These are phyloP conservation scores for Stichopus horrens DNA, from an alignment of 53 echinoderm and acorn worm genomes.

Conservation along the genomic window DNA sequence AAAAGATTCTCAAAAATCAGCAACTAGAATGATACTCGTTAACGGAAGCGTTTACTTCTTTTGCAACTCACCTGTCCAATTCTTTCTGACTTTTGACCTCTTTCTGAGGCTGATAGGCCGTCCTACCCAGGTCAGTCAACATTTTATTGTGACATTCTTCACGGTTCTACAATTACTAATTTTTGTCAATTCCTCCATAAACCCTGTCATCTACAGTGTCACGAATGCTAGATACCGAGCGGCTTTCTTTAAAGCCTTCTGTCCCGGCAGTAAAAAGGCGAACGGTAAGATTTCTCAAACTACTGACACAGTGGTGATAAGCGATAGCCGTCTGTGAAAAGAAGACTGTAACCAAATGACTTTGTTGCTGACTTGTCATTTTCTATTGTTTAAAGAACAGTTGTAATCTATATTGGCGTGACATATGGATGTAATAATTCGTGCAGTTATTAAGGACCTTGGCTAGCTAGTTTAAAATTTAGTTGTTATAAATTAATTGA, in stretches of 20 bases:
- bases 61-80: neutral
- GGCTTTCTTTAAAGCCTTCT: neutral
- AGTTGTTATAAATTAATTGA: too few species aligned
- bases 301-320: too few species aligned
- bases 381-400: too few species aligned
- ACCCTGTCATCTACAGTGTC: constrained; percentile 8
- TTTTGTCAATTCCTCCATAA: neutral
- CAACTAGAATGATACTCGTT: constrained; percentile 7
- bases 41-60: constrained; percentile 18
- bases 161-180: neutral
- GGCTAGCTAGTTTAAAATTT: too few species aligned
- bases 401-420: too few species aligned
- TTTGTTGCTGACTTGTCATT: too few species aligned
- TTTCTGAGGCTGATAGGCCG: neutral
- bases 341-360: too few species aligned
- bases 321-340: too few species aligned
- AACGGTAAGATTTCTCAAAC: neutral
- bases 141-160: neutral
- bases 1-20: neutral
- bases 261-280: neutral
- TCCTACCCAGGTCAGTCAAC: neutral
- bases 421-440: too few species aligned
- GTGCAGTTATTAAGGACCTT: too few species aligned
- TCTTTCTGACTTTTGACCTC: neutral
- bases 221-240: neutral